Conservation (phyloP, 2,888 invertebrate genomes). For the Taenaris catops region DNA sequence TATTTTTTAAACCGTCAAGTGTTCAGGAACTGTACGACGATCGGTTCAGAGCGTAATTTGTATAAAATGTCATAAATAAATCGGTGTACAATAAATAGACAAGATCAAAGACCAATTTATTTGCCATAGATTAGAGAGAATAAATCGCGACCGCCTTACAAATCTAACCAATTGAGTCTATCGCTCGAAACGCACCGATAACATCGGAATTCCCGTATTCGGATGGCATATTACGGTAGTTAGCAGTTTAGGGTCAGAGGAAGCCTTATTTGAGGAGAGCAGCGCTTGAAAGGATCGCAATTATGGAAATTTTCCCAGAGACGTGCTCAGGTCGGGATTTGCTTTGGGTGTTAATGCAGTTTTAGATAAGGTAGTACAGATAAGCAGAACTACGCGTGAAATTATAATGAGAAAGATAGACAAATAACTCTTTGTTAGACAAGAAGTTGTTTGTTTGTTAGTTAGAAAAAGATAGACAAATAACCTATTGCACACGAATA, state of each 20-base stretch:
- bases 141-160: constrained; percentile 9
- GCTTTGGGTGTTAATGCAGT: constrained; percentile 19
- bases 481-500: too few relatives aligned
- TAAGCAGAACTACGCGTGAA: too few relatives aligned
- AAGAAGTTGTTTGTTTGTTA: too few relatives aligned
- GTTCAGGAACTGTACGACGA: too few relatives aligned
- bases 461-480: too few relatives aligned
- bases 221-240: constrained; percentile 37
- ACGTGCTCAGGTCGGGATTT: constrained; percentile 19
- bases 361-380: constrained; percentile 22
- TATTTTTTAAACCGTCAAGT: too few relatives aligned
- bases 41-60: background rate
- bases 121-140: constrained; percentile 13
- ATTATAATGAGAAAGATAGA: too few relatives aligned
- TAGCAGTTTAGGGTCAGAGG: constrained; percentile 51
- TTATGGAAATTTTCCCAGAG: constrained; percentile 43
- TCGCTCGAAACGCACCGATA: constrained; percentile 13
- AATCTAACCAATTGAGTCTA: constrained; percentile 13
- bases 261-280: constrained; percentile 50
- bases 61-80: constrained; percentile 3
- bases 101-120: constrained; percentile 10
- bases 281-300: constrained; percentile 29
- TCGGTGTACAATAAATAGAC: constrained; percentile 8
- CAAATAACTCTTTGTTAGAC: too few relatives aligned
- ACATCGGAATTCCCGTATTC: constrained; percentile 24